Conservation (phyloP, 2,888 invertebrate genomes). For the Shargacucullia verbasci region DNA sequence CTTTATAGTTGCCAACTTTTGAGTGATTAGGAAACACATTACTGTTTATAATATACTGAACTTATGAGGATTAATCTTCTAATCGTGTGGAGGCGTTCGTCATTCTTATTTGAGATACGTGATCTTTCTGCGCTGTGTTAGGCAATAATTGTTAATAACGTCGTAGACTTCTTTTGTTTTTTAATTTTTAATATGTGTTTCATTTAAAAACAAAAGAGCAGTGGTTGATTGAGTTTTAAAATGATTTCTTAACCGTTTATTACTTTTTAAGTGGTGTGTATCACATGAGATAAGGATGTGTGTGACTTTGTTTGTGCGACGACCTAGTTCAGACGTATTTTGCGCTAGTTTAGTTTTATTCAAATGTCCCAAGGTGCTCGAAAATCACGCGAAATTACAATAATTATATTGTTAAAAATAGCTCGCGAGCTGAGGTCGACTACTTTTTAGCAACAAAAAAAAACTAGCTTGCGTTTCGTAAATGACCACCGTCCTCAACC, state of each 20-base stretch:
- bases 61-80: slow-evolving; percentile 25
- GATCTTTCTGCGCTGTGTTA: neutral
- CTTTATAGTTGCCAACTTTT: slow-evolving; percentile 45
- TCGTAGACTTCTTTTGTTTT: slow-evolving; percentile 1
- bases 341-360: slow-evolving; percentile 9
- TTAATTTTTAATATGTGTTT: neutral
- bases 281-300: slow-evolving; percentile 2
- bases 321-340: neutral
- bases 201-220: slow-evolving; percentile 7
- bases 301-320: neutral
- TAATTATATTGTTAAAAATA: slow-evolving; percentile 67
- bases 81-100: slow-evolving; percentile 28
- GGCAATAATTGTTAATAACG: slow-evolving; percentile 1
- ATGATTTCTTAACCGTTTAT: neutral
- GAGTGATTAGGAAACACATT: slow-evolving; percentile 41
- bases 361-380: slow-evolving; percentile 56
- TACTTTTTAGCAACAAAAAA: slow-evolving; percentile 65
- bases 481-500: slow-evolving; percentile 71
- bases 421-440: slow-evolving; percentile 60
- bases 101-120: slow-evolving; percentile 18
- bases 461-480: slow-evolving; percentile 57
- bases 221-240: neutral
- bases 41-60: slow-evolving; percentile 30
- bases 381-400: slow-evolving; percentile 65
- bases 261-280: neutral